Conservation (phyloP, 2,888 invertebrate species). For the Elegia similella region DNA sequence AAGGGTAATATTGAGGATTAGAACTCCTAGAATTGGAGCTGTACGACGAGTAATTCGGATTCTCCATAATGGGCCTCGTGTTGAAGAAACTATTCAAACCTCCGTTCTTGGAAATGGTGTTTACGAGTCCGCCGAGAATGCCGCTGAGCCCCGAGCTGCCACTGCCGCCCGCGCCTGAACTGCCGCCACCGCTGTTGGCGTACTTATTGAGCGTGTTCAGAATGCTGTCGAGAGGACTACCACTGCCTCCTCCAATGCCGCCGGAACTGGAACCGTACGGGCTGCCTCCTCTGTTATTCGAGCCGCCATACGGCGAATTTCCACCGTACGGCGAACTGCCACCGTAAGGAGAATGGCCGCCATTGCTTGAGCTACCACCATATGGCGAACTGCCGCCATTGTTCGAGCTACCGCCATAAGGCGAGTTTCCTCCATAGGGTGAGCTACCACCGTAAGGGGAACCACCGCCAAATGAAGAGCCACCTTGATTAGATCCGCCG, state of each 20-base stretch:
- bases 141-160: conserved; percentile 48
- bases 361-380: conserved; percentile 32
- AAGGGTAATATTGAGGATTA: conserved; percentile 65
- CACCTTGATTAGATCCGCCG: conserved; percentile 30
- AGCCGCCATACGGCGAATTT: conserved; percentile 33
- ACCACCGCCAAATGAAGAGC: conserved; percentile 7
- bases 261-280: conserved; percentile 20
- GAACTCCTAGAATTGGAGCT: conserved; percentile 62
- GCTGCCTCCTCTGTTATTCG: conserved; percentile 20
- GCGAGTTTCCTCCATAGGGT: conserved; percentile 39
- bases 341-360: conserved; percentile 39
- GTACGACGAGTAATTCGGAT: conserved; percentile 67
- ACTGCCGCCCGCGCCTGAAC: conserved; percentile 7
- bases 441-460: conserved; percentile 31
- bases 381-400: conserved; percentile 40
- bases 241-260: conserved; percentile 18
- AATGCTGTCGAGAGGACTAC: conserved; percentile 50
- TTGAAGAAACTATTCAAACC: conserved; percentile 58
- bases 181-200: conserved; percentile 40
- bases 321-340: conserved; percentile 35
- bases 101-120: conserved; percentile 61
- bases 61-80: conserved; percentile 71
- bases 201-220: conserved; percentile 55
- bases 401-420: conserved; percentile 36
- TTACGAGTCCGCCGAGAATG: conserved; percentile 65